These are phyloP conservation scores for Lophotis ruficrista DNA, from an alignment of 2,113 vertebrate genomes.

Conservation along the genomic window DNA sequence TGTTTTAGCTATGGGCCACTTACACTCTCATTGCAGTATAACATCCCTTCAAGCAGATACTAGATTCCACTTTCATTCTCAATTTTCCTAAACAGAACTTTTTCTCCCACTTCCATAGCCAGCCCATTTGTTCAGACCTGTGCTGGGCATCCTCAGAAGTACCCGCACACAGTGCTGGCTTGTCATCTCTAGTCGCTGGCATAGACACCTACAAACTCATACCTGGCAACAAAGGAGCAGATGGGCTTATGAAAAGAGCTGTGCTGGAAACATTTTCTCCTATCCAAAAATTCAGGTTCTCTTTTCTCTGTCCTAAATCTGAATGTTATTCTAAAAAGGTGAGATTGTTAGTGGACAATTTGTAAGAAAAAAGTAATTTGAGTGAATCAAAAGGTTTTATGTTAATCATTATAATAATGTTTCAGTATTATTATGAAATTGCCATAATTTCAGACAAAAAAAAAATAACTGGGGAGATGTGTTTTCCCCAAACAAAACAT, in stretches of 20 bases:
- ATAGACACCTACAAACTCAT: background rate
- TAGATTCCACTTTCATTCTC: background rate
- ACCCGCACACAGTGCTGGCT: conserved; percentile 21
- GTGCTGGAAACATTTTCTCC: background rate
- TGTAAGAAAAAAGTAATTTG: background rate
- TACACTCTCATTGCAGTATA: background rate
- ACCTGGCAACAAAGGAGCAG: conserved; percentile 28
- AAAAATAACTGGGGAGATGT: background rate
- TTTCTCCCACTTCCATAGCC: background rate
- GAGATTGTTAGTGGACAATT: background rate
- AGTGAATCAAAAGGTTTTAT: background rate
- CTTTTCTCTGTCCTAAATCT: background rate
- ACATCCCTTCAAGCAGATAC: background rate
- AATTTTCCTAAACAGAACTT: background rate
- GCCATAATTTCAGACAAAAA: background rate
- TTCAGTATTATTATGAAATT: background rate
- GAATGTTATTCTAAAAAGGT: background rate
- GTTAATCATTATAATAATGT: background rate
- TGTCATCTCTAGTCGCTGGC: background rate
- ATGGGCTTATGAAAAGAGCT: conserved; percentile 9
- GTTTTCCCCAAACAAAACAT: background rate
- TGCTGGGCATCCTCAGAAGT: background rate
- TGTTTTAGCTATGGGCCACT: background rate
- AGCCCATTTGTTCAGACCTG: background rate
- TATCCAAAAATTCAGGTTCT: background rate